Conservation (phyloP, 2,888 invertebrate genomes). For the Standfussiana lucernea region DNA sequence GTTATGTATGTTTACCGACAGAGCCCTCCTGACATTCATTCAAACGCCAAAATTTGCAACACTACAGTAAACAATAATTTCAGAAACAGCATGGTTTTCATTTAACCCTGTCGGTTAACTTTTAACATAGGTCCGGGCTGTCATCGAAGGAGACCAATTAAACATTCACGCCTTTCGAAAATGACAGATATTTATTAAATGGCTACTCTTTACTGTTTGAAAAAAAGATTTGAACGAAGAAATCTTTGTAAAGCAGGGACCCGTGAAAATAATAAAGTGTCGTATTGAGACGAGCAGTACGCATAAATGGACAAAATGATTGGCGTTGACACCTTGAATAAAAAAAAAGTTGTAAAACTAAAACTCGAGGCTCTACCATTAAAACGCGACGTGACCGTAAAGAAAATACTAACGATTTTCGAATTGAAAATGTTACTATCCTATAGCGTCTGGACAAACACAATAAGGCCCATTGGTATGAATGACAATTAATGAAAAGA, state of each 20-base stretch:
- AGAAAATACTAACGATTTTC: background rate
- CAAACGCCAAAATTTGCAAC: too few relatives aligned
- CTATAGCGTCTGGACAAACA: background rate
- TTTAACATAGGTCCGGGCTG: slow-evolving; percentile 15
- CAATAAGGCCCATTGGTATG: background rate
- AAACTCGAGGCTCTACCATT: background rate
- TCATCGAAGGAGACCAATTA: slow-evolving; percentile 52
- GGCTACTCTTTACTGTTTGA: background rate
- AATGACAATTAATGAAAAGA: too few relatives aligned
- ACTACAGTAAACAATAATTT: too few relatives aligned
- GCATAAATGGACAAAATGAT: slow-evolving; percentile 23
- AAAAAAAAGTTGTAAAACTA: background rate
- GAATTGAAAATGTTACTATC: background rate
- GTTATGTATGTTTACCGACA: too few relatives aligned
- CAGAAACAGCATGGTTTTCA: background rate
- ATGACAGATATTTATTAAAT: slow-evolving; percentile 16
- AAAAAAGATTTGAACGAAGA: background rate
- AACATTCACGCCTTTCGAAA: slow-evolving; percentile 14
- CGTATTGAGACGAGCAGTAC: background rate
- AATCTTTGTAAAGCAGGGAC: slow-evolving; percentile 15
- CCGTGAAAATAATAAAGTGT: slow-evolving; percentile 28
- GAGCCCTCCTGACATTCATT: too few relatives aligned
- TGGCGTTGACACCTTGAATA: background rate
- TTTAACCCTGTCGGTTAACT: background rate
- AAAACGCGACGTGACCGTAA: background rate